Conservation (phyloP, 2,113 vertebrate species). For the Trochalopteron elliotii region DNA sequence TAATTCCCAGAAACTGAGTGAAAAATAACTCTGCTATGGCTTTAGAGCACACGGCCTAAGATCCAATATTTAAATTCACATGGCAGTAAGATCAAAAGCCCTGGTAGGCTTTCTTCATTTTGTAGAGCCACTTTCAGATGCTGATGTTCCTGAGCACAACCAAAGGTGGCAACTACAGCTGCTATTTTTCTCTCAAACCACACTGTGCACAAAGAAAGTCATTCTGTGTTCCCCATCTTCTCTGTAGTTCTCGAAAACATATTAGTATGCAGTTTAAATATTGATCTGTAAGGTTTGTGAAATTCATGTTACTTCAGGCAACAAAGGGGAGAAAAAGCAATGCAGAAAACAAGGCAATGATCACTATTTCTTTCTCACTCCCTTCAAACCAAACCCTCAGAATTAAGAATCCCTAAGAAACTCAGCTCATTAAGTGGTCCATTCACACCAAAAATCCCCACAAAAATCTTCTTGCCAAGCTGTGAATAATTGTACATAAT, state of each 20-base stretch:
- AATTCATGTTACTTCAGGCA: background rate
- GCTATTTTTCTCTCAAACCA: background rate
- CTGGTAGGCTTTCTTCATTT: background rate
- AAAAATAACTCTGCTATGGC: background rate
- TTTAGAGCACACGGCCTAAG: background rate
- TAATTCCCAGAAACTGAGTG: background rate
- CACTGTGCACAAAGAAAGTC: background rate
- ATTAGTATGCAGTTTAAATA: background rate
- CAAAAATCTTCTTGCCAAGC: background rate
- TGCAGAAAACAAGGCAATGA: background rate
- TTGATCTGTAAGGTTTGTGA: background rate
- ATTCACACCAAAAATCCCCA: background rate
- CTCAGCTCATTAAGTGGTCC: background rate
- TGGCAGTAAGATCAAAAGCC: background rate
- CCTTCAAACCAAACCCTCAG: background rate
- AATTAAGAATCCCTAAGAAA: background rate
- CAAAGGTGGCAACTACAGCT: background rate
- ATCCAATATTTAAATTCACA: background rate
- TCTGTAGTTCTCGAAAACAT: background rate
- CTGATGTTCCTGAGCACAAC: background rate
- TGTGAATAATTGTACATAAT: background rate
- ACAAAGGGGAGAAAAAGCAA: background rate
- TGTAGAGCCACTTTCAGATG: background rate
- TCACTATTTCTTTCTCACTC: background rate
- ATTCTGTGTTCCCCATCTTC: background rate